phyloP scores from a whole-genome alignment of 2,888 invertebrate species.

The Oligia latruncula region DNA sequence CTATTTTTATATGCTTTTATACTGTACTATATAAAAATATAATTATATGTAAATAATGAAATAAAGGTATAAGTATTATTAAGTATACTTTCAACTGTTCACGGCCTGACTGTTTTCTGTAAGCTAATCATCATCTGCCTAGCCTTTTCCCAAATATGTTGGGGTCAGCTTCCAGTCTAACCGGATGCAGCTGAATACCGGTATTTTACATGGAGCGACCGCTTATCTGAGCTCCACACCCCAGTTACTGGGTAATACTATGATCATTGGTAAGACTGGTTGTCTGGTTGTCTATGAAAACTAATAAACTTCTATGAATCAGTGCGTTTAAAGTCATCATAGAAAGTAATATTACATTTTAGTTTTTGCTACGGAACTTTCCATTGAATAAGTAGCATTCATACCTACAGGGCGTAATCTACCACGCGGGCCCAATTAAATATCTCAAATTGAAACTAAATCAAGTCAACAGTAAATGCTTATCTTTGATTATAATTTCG shows the following conservation, averaged over 20 bases:
- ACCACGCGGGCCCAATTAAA: background rate
- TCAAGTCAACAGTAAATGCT: constrained; percentile 2
- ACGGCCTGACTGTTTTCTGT: background rate
- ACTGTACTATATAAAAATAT: too few species aligned
- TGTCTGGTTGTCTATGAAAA: background rate
- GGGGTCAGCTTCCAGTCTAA: too few species aligned
- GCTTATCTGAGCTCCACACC: too few species aligned
- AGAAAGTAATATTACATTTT: background rate
- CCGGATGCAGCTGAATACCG: too few species aligned
- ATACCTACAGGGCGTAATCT: background rate
- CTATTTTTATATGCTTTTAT: too few species aligned
- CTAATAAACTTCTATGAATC: background rate
- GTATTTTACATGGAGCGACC: too few species aligned
- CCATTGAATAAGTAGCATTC: too few species aligned
- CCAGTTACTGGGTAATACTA: too few species aligned
- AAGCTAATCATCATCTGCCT: background rate
- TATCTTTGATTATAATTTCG: constrained; percentile 23
- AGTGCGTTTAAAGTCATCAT: background rate
- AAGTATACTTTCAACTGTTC: background rate
- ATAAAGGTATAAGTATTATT: too few species aligned
- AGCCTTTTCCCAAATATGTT: too few species aligned
- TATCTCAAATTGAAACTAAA: constrained; percentile 20
- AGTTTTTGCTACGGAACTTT: background rate
- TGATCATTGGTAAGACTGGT: too few species aligned
- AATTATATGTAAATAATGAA: too few species aligned